These are phyloP conservation scores for Petrocephalus microphthalmus DNA, from an alignment of 2,113 vertebrate genomes.

Conservation along the genomic window DNA sequence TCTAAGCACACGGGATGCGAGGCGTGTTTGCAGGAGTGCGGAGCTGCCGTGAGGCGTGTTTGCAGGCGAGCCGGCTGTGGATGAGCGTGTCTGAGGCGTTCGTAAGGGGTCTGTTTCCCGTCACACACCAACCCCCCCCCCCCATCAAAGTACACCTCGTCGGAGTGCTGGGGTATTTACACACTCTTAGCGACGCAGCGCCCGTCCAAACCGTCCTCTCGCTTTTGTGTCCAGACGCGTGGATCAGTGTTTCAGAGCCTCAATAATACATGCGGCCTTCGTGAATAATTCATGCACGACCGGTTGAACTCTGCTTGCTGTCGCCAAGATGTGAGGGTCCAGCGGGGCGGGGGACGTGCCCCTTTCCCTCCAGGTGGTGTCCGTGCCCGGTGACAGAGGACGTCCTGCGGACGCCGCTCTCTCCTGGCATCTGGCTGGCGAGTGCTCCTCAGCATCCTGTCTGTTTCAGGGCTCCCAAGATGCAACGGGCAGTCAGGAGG, in stretches of 20 bases:
- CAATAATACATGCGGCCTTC: constrained; percentile 60
- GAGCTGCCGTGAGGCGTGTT: not conserved
- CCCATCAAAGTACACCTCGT: too few species aligned
- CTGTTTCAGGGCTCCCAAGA: constrained; percentile 62
- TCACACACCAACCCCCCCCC: not conserved
- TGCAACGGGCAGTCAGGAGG: constrained; percentile 61
- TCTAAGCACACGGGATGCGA: not conserved
- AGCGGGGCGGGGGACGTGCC: constrained; percentile 14
- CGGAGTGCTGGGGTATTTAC: not conserved
- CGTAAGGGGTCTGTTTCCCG: not conserved
- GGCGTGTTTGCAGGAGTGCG: not conserved
- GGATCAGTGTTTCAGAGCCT: constrained; percentile 53
- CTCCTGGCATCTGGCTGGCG: not conserved
- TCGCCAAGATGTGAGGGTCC: constrained; percentile 25
- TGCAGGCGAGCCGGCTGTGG: too few species aligned
- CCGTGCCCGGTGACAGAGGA: not conserved
- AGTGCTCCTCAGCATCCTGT: not conserved
- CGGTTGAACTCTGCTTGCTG: constrained; percentile 35
- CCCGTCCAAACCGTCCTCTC: constrained; percentile 25
- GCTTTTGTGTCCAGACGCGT: constrained; percentile 39
- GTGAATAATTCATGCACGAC: constrained; percentile 60
- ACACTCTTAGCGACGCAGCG: not conserved
- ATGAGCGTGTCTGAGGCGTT: not conserved
- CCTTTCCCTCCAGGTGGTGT: constrained; percentile 29
- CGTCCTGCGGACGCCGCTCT: not conserved